phyloP scores from a whole-genome alignment of 2,113 vertebrate species.

The Phocoena sinus region DNA sequence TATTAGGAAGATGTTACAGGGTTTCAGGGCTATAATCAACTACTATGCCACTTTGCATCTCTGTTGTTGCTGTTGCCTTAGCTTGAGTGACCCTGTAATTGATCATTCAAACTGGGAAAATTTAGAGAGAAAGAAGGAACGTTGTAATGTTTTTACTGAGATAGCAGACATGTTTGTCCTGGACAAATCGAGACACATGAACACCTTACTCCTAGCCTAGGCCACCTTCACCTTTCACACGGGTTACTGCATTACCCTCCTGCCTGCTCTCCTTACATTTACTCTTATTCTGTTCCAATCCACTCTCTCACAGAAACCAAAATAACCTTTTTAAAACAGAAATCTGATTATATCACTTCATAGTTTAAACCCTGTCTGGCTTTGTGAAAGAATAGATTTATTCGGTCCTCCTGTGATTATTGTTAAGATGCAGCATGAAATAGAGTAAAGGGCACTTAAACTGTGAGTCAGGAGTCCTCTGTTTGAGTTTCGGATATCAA shows the following conservation, averaged over 20 bases:
- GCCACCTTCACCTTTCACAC: neutral
- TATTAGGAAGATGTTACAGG: neutral
- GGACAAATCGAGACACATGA: neutral
- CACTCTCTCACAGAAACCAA: neutral
- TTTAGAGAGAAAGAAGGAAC: neutral
- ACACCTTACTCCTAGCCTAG: neutral
- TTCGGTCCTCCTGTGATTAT: neutral
- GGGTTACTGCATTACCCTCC: neutral
- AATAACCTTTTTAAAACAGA: neutral
- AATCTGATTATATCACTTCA: neutral
- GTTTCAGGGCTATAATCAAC: neutral
- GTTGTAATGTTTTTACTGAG: neutral
- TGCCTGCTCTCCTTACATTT: neutral
- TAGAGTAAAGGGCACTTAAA: neutral
- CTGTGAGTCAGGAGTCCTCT: neutral
- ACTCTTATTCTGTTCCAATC: neutral
- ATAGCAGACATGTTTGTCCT: neutral
- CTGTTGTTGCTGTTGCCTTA: neutral
- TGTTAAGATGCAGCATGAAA: neutral
- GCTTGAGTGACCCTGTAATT: neutral
- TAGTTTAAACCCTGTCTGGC: neutral
- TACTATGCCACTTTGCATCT: neutral
- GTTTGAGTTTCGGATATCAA: slow-evolving; percentile 8
- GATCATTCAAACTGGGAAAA: neutral
- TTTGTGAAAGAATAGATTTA: neutral